Percentiles rank a stretch among this genome's conserved stretches.
phyloP scores from a whole-genome alignment of 2,113 vertebrate genomes.

The Gobiocypris rarus region DNA sequence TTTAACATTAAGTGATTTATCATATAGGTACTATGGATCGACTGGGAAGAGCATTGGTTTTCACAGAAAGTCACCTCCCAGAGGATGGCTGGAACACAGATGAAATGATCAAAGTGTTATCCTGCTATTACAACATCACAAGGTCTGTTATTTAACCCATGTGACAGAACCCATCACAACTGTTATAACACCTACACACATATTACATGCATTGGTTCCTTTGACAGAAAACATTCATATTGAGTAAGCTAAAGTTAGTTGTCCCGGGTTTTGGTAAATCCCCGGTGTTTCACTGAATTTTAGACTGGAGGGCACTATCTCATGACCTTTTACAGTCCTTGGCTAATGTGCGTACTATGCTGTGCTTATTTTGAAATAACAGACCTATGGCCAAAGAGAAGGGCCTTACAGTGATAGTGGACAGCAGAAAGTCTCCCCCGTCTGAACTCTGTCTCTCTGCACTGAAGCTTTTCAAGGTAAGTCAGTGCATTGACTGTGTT shows the following conservation, averaged over 20 bases:
- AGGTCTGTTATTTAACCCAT: constrained; percentile 70
- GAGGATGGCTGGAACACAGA: constrained; percentile 67
- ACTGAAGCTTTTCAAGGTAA: constrained; percentile 77
- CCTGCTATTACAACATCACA: constrained; percentile 82
- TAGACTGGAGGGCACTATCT: constrained; percentile 26
- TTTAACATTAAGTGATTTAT: neutral
- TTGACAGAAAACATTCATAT: neutral
- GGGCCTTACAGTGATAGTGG: constrained; percentile 81
- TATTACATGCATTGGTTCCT: neutral
- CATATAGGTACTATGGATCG: constrained; percentile 79
- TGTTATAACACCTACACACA: neutral
- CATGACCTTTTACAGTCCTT: constrained; percentile 11
- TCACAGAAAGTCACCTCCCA: constrained; percentile 67
- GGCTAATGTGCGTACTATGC: neutral
- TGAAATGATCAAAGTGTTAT: constrained; percentile 72
- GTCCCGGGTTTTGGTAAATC: neutral
- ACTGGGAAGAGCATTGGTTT: constrained; percentile 81
- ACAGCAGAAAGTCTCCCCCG: constrained; percentile 76
- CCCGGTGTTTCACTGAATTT: neutral
- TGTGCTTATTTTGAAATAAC: constrained; percentile 28
- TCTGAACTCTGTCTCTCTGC: constrained; percentile 70
- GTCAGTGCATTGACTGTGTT: constrained; percentile 34
- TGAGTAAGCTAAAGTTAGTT: constrained; percentile 12
- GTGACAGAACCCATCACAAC: neutral
- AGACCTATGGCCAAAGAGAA: constrained; percentile 80